phyloP scores from a whole-genome alignment of 2,888 invertebrate species.

The Quadriops clusia region DNA sequence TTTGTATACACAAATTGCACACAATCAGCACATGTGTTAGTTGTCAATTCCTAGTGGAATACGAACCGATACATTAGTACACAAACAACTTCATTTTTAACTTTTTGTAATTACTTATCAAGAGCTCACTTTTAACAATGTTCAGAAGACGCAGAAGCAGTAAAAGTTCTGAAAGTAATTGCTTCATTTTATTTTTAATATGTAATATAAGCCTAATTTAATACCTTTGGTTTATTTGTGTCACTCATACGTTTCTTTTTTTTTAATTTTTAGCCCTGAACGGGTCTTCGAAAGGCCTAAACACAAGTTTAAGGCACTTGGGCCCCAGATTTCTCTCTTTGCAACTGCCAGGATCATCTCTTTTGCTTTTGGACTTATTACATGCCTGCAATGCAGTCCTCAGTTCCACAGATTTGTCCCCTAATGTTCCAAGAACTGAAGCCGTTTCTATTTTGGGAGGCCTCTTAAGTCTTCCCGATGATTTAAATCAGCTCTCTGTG shows the following conservation, averaged over 20 bases:
- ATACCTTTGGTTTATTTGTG: too few relatives aligned
- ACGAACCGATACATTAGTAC: too few relatives aligned
- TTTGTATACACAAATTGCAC: too few relatives aligned
- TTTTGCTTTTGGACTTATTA: constrained; percentile 78
- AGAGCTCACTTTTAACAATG: too few relatives aligned
- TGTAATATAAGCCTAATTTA: too few relatives aligned
- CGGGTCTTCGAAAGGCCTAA: constrained; percentile 62
- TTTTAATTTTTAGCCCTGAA: constrained; percentile 39
- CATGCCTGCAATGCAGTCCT: constrained; percentile 81
- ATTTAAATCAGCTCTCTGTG: constrained; percentile 43
- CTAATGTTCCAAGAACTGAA: constrained; percentile 65
- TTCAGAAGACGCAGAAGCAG: too few relatives aligned
- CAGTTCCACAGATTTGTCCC: constrained; percentile 63
- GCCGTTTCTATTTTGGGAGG: constrained; percentile 84
- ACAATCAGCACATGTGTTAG: too few relatives aligned
- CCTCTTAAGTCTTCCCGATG: constrained; percentile 67
- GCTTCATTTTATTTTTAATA: too few relatives aligned
- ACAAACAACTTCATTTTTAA: too few relatives aligned
- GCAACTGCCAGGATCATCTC: constrained; percentile 77
- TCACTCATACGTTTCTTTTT: constrained; percentile 1
- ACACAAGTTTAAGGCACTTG: constrained; percentile 63
- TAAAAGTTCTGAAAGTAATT: too few relatives aligned
- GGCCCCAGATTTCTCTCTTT: constrained; percentile 79
- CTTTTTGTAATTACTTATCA: too few relatives aligned
- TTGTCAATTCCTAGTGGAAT: too few relatives aligned